Conservation (phyloP, 1,140 invertebrate species). For the Drosophila trapezifrons region DNA sequence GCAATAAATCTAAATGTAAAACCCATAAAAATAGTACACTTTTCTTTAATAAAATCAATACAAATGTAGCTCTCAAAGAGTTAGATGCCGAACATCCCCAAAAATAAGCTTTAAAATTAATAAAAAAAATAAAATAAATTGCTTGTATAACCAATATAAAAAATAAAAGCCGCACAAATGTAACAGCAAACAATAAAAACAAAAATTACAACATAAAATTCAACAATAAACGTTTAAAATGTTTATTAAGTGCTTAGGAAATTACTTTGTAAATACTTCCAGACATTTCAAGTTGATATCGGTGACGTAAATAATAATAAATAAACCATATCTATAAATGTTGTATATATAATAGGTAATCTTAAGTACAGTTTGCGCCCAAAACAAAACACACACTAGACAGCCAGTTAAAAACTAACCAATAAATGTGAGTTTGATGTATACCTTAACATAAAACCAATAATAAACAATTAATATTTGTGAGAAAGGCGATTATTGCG, state of each 20-base stretch:
- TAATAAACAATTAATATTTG: slow-evolving; percentile 70
- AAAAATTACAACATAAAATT: slow-evolving; percentile 5
- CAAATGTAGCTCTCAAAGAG: slow-evolving; percentile 19
- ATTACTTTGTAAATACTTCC: slow-evolving; percentile 51
- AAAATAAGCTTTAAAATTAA: slow-evolving; percentile 53
- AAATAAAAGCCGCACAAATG: slow-evolving; percentile 13
- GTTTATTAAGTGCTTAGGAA: slow-evolving; percentile 42
- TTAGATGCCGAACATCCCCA: not conserved
- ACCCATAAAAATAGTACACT: not conserved
- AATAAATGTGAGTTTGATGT: slow-evolving; percentile 73
- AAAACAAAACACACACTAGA: slow-evolving; percentile 34
- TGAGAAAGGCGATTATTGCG: slow-evolving; percentile 21
- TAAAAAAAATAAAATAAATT: slow-evolving; percentile 5
- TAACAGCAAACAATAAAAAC: slow-evolving; percentile 37
- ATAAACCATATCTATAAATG: slow-evolving; percentile 63
- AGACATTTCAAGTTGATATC: slow-evolving; percentile 9
- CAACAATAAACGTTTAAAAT: slow-evolving; percentile 56
- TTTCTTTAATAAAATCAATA: not conserved
- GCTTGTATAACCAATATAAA: slow-evolving; percentile 25
- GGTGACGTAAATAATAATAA: slow-evolving; percentile 39
- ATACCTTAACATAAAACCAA: slow-evolving; percentile 46
- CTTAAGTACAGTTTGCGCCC: slow-evolving; percentile 70
- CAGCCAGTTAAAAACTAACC: slow-evolving; percentile 49
- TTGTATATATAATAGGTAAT: slow-evolving; percentile 51
- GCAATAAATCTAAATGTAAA: slow-evolving; percentile 13